phyloP scores from a whole-genome alignment of 2,113 vertebrate species.

The Phyllopteryx taeniolatus region DNA sequence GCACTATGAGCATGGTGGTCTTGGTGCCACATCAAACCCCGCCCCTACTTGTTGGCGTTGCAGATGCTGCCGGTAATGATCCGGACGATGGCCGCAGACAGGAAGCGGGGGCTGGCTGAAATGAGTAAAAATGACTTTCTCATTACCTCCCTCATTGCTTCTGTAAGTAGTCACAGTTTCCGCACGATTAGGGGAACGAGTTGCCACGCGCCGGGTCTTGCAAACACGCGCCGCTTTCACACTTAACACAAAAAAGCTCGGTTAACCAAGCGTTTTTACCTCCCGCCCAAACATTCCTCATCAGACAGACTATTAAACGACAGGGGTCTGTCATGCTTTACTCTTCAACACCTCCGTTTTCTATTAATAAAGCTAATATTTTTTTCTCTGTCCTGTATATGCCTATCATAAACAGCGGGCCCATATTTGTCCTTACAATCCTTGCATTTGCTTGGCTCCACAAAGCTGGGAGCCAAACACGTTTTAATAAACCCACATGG shows the following conservation, averaged over 20 bases:
- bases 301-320: slow-evolving; percentile 8
- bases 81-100: slow-evolving; percentile 73
- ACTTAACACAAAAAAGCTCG: slow-evolving; percentile 10
- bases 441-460: slow-evolving; percentile 19
- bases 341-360: slow-evolving; percentile 21
- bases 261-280: slow-evolving; percentile 25
- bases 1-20: slow-evolving; percentile 60
- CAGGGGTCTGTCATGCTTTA: neutral
- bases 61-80: slow-evolving; percentile 78
- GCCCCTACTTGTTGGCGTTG: slow-evolving; percentile 30
- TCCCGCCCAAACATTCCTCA: slow-evolving; percentile 14
- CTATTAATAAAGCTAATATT: slow-evolving; percentile 20
- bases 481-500: slow-evolving; percentile 41
- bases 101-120: slow-evolving; percentile 69
- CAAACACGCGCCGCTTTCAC: slow-evolving; percentile 14
- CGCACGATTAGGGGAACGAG: slow-evolving; percentile 73
- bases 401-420: slow-evolving; percentile 48
- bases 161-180: slow-evolving; percentile 80
- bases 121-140: slow-evolving; percentile 81
- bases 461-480: slow-evolving; percentile 46
- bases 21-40: slow-evolving; percentile 12
- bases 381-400: slow-evolving; percentile 54
- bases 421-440: slow-evolving; percentile 57
- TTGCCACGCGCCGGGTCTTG: slow-evolving; percentile 36
- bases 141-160: slow-evolving; percentile 81